A percentile compares a stretch with the other conserved stretches of the same genome.
Evolutionary conservation across 2,113 vertebrate species (phyloP).

Genomic region (Eptatretus burgeri): DNA sequence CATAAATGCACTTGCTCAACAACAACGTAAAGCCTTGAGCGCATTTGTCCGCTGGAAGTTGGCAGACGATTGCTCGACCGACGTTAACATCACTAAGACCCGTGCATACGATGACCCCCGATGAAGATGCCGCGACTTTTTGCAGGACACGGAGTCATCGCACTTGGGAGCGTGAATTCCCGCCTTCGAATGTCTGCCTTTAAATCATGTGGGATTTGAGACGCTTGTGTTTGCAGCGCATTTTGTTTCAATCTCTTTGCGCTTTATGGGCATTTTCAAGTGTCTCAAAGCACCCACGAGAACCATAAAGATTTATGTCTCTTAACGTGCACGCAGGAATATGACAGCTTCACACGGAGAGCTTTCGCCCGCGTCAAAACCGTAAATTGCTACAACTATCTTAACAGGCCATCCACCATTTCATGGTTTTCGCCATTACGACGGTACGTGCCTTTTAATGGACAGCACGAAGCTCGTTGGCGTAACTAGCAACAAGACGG

Average conservation of each 20-base stretch:
- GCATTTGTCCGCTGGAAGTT: too few species aligned
- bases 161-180: too few species aligned
- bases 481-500: neutral
- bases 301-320: constrained; percentile 5
- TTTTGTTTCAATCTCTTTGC: constrained; percentile 5
- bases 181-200: too few species aligned
- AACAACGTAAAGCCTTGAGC: too few species aligned
- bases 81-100: too few species aligned
- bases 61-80: too few species aligned
- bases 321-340: neutral
- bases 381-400: constrained; percentile 4
- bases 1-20: too few species aligned
- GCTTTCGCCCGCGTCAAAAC: neutral
- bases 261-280: constrained; percentile 3
- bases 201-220: neutral
- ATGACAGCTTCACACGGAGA: constrained; percentile 1
- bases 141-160: too few species aligned
- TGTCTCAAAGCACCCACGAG: constrained; percentile 5
- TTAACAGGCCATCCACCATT: neutral
- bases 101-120: too few species aligned
- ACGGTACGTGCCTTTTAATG: neutral
- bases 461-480: neutral
- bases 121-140: too few species aligned
- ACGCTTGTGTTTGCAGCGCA: constrained; percentile 4
- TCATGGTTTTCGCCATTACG: neutral